A percentile compares a stretch with the other conserved stretches of the same genome.
Evolutionary conservation across 2,113 vertebrate species (phyloP).

Genomic region (Phylloscopus trochilus): DNA sequence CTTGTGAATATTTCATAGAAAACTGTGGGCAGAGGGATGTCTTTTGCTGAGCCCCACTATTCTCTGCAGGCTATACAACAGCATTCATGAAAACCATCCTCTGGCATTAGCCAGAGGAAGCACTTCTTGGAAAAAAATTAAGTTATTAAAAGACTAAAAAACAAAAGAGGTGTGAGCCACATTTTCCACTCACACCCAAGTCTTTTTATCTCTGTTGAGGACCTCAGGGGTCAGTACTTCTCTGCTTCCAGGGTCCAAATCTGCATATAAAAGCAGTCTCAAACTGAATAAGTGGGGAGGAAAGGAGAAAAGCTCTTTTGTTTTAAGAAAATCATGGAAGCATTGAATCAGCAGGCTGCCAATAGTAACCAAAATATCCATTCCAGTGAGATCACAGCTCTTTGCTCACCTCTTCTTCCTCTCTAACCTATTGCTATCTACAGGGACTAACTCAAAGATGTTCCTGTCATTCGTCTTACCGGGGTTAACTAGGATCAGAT

Average conservation of each 20-base stretch:
- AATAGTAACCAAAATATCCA: neutral
- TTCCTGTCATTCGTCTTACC: neutral
- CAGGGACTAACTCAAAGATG: neutral
- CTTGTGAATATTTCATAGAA: neutral
- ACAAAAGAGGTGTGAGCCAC: neutral
- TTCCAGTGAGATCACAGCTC: neutral
- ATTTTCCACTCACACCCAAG: neutral
- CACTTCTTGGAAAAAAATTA: fast-evolving
- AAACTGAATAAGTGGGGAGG: neutral
- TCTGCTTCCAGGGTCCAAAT: neutral
- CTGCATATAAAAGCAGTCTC: neutral
- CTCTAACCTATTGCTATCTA: neutral
- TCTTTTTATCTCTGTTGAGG: neutral
- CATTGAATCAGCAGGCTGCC: neutral
- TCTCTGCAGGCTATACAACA: neutral
- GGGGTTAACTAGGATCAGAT: slow-evolving; percentile 28
- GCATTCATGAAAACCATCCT: neutral
- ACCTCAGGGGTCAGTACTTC: neutral
- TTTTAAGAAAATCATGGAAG: neutral
- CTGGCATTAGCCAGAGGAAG: neutral
- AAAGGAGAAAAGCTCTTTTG: neutral
- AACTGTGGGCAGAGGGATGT: fast-evolving
- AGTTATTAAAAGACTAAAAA: neutral
- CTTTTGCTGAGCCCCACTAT: neutral
- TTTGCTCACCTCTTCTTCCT: neutral